phyloP scores from a whole-genome alignment of 2,797 vertebrate genomes.

The Crypturellus tataupa region DNA sequence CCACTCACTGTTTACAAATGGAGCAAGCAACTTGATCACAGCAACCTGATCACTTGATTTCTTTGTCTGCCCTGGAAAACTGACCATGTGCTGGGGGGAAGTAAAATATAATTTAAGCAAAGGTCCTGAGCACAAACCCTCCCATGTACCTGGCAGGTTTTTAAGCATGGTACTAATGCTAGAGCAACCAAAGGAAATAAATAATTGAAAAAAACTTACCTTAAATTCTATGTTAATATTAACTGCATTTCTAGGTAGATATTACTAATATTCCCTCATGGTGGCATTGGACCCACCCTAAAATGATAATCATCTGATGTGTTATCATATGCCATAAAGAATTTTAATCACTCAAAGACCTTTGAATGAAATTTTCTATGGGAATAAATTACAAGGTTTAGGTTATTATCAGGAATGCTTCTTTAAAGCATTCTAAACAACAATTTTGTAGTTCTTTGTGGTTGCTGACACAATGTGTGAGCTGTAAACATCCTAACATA shows the following conservation, averaged over 20 bases:
- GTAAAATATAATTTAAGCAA: not conserved
- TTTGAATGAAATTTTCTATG: not conserved
- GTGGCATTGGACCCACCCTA: not conserved
- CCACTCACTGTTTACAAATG: not conserved
- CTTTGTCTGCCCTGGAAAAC: not conserved
- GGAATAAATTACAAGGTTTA: not conserved
- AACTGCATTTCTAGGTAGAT: not conserved
- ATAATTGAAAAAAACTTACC: not conserved
- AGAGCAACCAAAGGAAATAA: not conserved
- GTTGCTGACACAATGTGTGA: not conserved
- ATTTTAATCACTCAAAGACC: not conserved
- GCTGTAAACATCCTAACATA: not conserved
- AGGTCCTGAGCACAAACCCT: not conserved
- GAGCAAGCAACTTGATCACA: not conserved
- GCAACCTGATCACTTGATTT: not conserved
- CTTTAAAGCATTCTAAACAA: not conserved
- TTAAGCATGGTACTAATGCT: rapidly evolving
- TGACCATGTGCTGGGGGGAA: not conserved
- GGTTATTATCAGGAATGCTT: not conserved
- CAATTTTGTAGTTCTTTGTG: not conserved
- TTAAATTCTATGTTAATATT: not conserved
- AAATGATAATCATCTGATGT: not conserved
- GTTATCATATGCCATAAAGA: rapidly evolving
- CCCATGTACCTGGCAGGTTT: not conserved
- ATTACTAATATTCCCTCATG: not conserved